Evolutionary conservation across 1,140 invertebrate species (phyloP), one percentile per base, ranked within the genome.

Genomic region (Zaprionus inermis): DNA sequence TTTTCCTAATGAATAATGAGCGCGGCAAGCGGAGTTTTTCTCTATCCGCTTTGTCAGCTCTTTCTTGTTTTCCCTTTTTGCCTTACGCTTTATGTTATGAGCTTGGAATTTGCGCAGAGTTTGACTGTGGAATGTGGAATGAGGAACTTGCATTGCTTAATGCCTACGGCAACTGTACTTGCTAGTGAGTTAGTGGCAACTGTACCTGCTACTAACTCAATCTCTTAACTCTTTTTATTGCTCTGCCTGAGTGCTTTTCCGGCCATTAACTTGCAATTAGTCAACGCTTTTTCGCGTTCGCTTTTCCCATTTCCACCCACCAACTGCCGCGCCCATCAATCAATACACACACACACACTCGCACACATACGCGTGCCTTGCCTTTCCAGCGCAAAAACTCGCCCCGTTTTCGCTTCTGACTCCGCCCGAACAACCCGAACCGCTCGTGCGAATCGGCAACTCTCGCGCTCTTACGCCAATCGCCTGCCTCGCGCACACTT

Each of bases 1-100:
- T 32, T 60, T 32, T 61, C 58, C 55, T 34, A 83, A 89, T 86
- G 84, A 88, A 76, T 79, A 86, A 79, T 73, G 75, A 67, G 51
- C n/a, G n/a, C n/a, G n/a, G n/a, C n/a, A n/a, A n/a, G n/a, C 58
- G 49, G 59, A 46, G 64, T 52, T 5, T 49, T 49, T 11, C 18
- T 22, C 18, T 20, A 5, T 49, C 44, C 22, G 4, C 20, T 30
- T 30, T 49, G 22, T 54, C 4, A 49, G 16, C 11, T 41, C 24
- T 11, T 44, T 22, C 11, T 44, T 46, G 11, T 11, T 12, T 11
- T 22, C 18, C 2, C 44, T 49, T 49, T 20, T 11, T 1, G 1
- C 1, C 3, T 46, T 12, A 16, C 16, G 38, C 38, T 5, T 46
- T 11, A 9, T 49, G 3, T 28, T 28, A 28, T 28, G 24, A 28